Evolutionary conservation across 1,140 invertebrate species (phyloP), one percentile per base, ranked within the genome.

Genomic region (Pseudoatta argentina): DNA sequence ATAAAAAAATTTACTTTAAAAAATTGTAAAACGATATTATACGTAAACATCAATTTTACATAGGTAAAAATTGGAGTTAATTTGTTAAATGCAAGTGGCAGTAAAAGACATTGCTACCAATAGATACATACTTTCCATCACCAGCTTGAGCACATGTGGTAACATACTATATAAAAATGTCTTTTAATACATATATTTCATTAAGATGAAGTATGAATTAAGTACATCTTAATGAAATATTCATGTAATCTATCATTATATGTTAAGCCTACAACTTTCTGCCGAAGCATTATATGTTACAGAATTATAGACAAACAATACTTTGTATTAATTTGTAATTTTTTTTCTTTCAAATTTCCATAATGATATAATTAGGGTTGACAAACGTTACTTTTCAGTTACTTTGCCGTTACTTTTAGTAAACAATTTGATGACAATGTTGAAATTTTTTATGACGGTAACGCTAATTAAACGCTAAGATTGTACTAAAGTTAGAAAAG

Each of bases 11-110:
- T 39, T 44, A 21, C 44, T 12, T 57, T n/a, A 7, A 67, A 71
- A 82, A 34, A 30, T 39, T 27, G 3, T 85, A 73, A 53, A 53
- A 77, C 86, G 82, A 83, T 63, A 10, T 44, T 64, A 61, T 44
- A 72, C 71, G 16, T 39, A 78, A 64, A 64, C 78, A 78, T 67
- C 59, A 10, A 76, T 64, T 34, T 55, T 44, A 18, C 39, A n/a
- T 61, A 75, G 18, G 18, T 44, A 44, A 63, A 73, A 73, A 48
- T 21, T 67, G 57, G 27, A 63, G 55, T 72, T 76, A 79, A 78
- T 48, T 21, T 73, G n/a, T 63, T 77, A 92, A 92, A 91, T 91
- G 91, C 91, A 91, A 24, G 21, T 69, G 88, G 85, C 87, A 92
- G 86, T 90, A 14, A 10, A 30, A 8, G 55, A 82, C 5, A 57